Conservation (phyloP, 2,113 vertebrate species). For the Dryoscopus gambensis region DNA sequence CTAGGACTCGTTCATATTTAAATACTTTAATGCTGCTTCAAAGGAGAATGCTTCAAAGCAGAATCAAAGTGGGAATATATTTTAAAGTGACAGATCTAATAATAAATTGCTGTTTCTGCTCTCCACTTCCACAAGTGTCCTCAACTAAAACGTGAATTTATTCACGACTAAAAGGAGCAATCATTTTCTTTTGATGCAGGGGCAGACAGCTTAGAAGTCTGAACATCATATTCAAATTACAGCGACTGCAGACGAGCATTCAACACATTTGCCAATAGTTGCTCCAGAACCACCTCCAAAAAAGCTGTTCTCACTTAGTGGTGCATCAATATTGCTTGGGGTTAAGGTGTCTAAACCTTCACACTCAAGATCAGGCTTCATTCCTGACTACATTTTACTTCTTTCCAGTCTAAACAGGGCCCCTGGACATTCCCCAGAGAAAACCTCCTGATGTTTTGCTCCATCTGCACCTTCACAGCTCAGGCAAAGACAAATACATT, state of each 20-base stretch:
- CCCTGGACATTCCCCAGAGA: neutral
- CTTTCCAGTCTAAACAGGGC: neutral
- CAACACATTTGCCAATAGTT: neutral
- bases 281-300: conserved; percentile 7
- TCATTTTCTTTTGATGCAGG: conserved; percentile 19
- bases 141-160: conserved; percentile 28
- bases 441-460: neutral
- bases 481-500: neutral
- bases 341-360: neutral
- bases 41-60: conserved; percentile 44
- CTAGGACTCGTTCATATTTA: conserved; percentile 30
- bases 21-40: conserved; percentile 45
- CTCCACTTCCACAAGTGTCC: conserved; percentile 42
- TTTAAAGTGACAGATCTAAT: conserved; percentile 53
- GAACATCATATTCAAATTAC: conserved; percentile 14
- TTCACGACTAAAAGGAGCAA: conserved; percentile 30
- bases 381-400: neutral
- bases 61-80: conserved; percentile 23
- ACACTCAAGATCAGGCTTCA: neutral
- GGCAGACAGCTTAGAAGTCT: conserved; percentile 15
- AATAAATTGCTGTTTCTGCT: conserved; percentile 53
- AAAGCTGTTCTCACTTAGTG: conserved; percentile 11
- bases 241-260: neutral
- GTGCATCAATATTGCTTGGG: neutral
- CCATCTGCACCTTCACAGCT: neutral